Base-by-base conservation (phyloP, 2,888 invertebrate genomes). In the Cheilosia pagana region DNA sequence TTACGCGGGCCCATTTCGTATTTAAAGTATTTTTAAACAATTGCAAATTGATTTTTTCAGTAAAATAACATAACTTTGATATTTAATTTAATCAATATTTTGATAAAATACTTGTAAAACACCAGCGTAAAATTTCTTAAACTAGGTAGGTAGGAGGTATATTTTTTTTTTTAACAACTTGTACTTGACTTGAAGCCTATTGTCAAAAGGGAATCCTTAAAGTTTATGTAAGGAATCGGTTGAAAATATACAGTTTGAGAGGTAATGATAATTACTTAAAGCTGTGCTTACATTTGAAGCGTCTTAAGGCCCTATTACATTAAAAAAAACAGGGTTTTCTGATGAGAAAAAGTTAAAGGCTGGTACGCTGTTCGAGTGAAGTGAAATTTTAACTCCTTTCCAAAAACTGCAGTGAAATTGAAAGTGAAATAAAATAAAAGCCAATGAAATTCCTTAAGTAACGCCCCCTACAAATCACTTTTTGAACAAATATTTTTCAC, bases 1-100 rank as follows among this genome's bases (percentile, higher is more conserved):
- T 87, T 76, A 87, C 87, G 87, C 55, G 87, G 87, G 68, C 81
- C 87, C 87, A 87, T 87, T 81, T 68, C 21, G 28, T 5, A 3
- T 31, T 5, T 14, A n/a, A 21, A 60, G 35, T 77, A 68, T 63
- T 2, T 63, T 43, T 5, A 78, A 74, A 62, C 16, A 41, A 16
- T n/a, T 62, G 8, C 1, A 43, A 39, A 68, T 45, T 43, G 12
- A 21, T 50, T 28, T 3, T 28, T 41, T 82, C 28, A 78, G 12
- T 62, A 19, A 68, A 62, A 67, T 72, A 43, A 60, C 82, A 82
- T 82, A 55, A 28, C 71, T 71, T 48, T 28, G 28, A 8, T 53
- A 41, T 25, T 12, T 1, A 53, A 41, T 45, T 81, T 48, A 41
- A 78, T 77, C 35, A 55, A 62, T 62, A 67, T 62, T 67, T 72